Conservation (phyloP, 2,797 vertebrate species). For the Pangasius krempfi region DNA sequence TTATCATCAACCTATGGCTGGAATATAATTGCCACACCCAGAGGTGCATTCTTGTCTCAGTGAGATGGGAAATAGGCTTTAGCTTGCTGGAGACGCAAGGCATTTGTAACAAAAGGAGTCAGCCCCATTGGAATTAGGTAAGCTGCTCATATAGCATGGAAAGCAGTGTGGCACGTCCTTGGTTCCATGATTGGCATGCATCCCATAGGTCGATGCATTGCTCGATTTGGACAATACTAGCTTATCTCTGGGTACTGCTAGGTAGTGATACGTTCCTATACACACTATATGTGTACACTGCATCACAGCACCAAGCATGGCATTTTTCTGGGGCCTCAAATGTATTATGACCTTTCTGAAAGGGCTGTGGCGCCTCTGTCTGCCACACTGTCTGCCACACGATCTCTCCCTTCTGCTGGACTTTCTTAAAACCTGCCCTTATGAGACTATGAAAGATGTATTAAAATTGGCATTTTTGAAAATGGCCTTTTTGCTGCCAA, state of each 20-base stretch:
- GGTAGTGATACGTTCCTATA: neutral
- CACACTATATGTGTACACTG: neutral
- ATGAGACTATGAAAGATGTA: neutral
- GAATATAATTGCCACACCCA: neutral
- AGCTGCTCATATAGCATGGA: neutral
- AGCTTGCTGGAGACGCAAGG: neutral
- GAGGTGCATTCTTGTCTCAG: neutral
- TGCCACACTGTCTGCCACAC: neutral
- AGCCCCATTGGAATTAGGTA: neutral
- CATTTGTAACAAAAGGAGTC: neutral
- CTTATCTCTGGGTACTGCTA: neutral
- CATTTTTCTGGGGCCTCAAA: neutral
- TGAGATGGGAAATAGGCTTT: neutral
- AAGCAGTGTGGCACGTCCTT: neutral
- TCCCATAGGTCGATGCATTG: neutral
- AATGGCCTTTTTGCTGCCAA: neutral
- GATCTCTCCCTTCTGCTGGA: neutral
- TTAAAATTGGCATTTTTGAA: neutral
- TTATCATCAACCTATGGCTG: neutral
- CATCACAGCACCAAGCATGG: neutral
- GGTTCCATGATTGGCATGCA: neutral
- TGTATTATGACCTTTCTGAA: neutral
- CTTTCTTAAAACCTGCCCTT: neutral
- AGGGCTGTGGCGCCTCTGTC: too few relatives aligned
- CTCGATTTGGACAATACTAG: neutral